Evolutionary conservation across 2,797 vertebrate genomes (phyloP), one percentile per base, ranked within the genome.

Genomic region (Malacoraja senta): DNA sequence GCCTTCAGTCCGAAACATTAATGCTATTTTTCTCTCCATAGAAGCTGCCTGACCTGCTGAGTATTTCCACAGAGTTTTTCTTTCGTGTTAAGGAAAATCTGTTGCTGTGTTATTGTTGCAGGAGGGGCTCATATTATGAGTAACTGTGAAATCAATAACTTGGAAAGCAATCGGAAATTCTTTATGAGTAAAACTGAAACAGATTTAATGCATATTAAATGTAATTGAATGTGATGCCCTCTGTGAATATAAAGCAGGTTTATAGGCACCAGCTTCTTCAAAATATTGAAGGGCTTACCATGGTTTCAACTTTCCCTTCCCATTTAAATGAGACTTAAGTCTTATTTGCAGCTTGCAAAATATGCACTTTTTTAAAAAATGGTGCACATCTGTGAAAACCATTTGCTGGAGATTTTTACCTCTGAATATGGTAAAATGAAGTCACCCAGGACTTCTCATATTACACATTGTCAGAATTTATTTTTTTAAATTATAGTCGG

Each of bases 171-270:
- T 92, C 72, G 8, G 35, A 91, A 74, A 44, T 44, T 53, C 71
- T 58, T 13, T 53, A 71, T 92, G 90, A 72, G 72, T n/a, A 92
- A 92, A 72, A 74, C 26, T 29, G 38, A 92, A 76, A 76, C 32
- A 76, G 71, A 92, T 92, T 92, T 92, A 92, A 76, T 74, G 68
- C 90, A 76, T 72, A 92, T 92, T 92, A 92, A 92, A 44, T 13
- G 90, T 91, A 91, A 91, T 91, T 74, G 71, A 92, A 92, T 92
- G 76, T 91, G 35, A 91, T 91, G 68, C 90, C 90, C 65, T 74
- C 38, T 76, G 38, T 74, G 21, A 17, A 72, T 74, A 76, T 92
- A 92, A 92, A 92, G n/a, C 72, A 72, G 71, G 12, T 76, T 92
- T 76, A 44, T 58, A 92, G 71, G 68, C 38, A 92, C 35, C 71